Evolutionary conservation across 2,113 vertebrate genomes (phyloP).

Genomic region (Hippocampus mohnikei): DNA sequence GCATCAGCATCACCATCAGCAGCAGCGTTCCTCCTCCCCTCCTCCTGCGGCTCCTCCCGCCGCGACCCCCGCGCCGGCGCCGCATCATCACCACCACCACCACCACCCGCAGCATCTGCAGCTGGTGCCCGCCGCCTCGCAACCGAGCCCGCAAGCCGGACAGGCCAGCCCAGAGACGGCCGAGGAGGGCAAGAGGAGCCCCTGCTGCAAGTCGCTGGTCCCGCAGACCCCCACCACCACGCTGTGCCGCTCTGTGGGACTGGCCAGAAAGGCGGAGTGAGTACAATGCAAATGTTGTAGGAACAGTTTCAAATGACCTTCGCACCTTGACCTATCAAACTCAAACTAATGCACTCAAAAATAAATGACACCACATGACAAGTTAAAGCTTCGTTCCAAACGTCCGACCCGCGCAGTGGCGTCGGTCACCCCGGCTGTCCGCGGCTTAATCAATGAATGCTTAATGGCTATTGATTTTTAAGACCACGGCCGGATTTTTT

Average conservation of each 20-base stretch:
- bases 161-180: slow-evolving; percentile 56
- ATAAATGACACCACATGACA: not conserved
- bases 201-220: slow-evolving; percentile 80
- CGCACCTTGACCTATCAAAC: not conserved
- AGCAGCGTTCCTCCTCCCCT: slow-evolving; percentile 44
- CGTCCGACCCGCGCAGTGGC: slow-evolving; percentile 13
- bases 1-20: slow-evolving; percentile 43
- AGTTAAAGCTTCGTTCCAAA: not conserved
- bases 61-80: slow-evolving; percentile 34
- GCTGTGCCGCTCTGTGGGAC: slow-evolving; percentile 84
- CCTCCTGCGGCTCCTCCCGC: slow-evolving; percentile 54
- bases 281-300: slow-evolving; percentile 43
- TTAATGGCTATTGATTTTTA: slow-evolving; percentile 45
- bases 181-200: slow-evolving; percentile 71
- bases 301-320: not conserved
- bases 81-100: not conserved
- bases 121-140: slow-evolving; percentile 73
- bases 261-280: slow-evolving; percentile 90
- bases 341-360: not conserved
- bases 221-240: slow-evolving; percentile 81
- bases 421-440: slow-evolving; percentile 17
- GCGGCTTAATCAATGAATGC: slow-evolving; percentile 31
- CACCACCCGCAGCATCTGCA: slow-evolving; percentile 76
- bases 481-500: slow-evolving; percentile 2
- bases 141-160: slow-evolving; percentile 62